Conservation (phyloP, 1,140 invertebrate genomes). For the Cydia strobilella region DNA sequence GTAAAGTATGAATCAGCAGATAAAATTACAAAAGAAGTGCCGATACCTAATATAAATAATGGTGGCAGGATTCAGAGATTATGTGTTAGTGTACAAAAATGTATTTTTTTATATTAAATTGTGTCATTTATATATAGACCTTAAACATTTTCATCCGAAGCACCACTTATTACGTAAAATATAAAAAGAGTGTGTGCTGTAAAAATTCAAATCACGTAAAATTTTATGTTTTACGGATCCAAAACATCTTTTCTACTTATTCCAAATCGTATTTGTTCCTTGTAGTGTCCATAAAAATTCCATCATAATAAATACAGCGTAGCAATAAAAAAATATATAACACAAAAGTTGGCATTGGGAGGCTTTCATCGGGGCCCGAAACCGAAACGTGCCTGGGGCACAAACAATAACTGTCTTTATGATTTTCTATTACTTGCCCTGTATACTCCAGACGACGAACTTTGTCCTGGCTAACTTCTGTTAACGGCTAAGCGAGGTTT, state of each 20-base stretch:
- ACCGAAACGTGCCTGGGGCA: slow-evolving; percentile 29
- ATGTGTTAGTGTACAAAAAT: too few species aligned
- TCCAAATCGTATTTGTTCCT: background rate
- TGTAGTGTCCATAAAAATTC: background rate
- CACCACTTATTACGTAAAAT: too few species aligned
- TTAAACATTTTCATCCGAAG: too few species aligned
- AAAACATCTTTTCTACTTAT: background rate
- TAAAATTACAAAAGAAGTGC: too few species aligned
- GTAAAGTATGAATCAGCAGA: too few species aligned
- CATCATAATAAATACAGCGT: background rate
- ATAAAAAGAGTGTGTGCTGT: background rate
- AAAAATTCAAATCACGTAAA: background rate
- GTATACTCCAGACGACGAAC: background rate
- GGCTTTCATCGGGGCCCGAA: slow-evolving; percentile 16
- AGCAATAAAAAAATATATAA: slow-evolving; percentile 7
- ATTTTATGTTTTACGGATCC: background rate
- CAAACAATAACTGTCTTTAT: slow-evolving; percentile 23
- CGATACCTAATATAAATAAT: too few species aligned
- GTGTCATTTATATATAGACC: too few species aligned
- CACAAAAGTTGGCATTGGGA: slow-evolving; percentile 8
- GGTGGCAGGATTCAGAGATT: too few species aligned
- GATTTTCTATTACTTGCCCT: slow-evolving; percentile 30
- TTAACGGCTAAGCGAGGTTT: slow-evolving; percentile 25
- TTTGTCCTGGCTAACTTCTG: slow-evolving; percentile 14
- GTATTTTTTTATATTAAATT: too few species aligned